These are phyloP conservation scores for Hemistola chrysoprasaria DNA, from an alignment of 2,888 invertebrate genomes.

Conservation along the genomic window DNA sequence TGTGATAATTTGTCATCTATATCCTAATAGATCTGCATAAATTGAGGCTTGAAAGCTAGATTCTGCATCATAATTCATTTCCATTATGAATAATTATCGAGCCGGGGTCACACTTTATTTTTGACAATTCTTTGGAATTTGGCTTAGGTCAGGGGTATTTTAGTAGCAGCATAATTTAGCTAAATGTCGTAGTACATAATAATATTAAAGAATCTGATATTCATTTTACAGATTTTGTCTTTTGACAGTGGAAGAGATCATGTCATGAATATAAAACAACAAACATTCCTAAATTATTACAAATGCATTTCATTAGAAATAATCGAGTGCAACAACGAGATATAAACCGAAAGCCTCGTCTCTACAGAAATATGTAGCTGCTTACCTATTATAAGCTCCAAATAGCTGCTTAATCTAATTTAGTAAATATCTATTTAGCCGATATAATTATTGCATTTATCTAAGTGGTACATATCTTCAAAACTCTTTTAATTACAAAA, in stretches of 20 bases:
- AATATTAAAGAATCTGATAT: too few relatives aligned
- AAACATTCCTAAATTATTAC: neutral
- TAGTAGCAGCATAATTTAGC: constrained; percentile 9
- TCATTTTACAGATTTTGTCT: too few relatives aligned
- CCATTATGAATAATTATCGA: constrained; percentile 1
- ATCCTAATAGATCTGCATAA: too few relatives aligned
- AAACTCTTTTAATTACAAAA: constrained; percentile 3
- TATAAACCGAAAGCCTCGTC: neutral
- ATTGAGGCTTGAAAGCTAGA: too few relatives aligned
- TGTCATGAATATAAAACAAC: neutral
- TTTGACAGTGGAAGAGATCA: too few relatives aligned
- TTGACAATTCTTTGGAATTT: constrained; percentile 20
- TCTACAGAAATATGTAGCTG: constrained; percentile 6
- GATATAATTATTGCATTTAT: constrained; percentile 1
- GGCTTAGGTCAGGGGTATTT: constrained; percentile 7
- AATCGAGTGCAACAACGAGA: neutral
- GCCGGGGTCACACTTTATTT: constrained; percentile 11
- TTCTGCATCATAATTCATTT: neutral
- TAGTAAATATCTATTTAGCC: constrained; percentile 9
- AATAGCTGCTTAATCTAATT: constrained; percentile 7
- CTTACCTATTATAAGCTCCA: constrained; percentile 8
- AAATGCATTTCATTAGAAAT: neutral
- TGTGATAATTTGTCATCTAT: too few relatives aligned
- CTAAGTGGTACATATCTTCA: constrained; percentile 9
- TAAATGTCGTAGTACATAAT: neutral